phyloP scores from a whole-genome alignment of 1,140 invertebrate species.

The Micrasema minimum region DNA sequence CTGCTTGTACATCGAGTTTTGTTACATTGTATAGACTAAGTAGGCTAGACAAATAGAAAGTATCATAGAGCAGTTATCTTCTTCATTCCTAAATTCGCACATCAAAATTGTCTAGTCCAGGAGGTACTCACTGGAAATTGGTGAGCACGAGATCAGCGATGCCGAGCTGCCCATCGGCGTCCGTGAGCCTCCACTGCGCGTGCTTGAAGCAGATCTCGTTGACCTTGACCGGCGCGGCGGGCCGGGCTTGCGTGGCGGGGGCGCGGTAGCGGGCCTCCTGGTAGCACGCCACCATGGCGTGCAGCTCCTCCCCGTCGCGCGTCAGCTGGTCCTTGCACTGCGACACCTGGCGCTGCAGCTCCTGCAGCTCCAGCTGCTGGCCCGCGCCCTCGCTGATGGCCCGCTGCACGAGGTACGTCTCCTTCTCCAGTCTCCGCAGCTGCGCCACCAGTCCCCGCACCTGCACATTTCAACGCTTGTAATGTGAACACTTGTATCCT shows the following conservation, averaged over 20 bases:
- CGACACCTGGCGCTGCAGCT: constrained; percentile 80
- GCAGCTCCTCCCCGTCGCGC: constrained; percentile 58
- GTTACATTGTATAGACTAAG: too few species aligned
- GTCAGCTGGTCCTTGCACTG: constrained; percentile 89
- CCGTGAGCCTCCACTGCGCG: constrained; percentile 97
- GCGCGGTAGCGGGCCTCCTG: constrained; percentile 69
- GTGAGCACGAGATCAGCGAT: constrained; percentile 95
- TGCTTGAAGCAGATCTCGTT: constrained; percentile 99
- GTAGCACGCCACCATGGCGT: constrained; percentile 74
- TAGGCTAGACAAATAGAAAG: too few species aligned
- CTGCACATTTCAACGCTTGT: constrained; percentile 49
- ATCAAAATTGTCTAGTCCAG: too few species aligned
- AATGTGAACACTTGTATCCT: too few species aligned
- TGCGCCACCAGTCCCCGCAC: constrained; percentile 84
- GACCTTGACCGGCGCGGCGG: constrained; percentile 80
- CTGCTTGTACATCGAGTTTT: too few species aligned
- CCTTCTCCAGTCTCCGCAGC: constrained; percentile 86
- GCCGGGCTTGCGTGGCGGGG: constrained; percentile 70
- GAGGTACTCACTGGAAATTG: constrained; percentile 87
- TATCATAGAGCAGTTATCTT: too few species aligned
- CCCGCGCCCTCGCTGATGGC: constrained; percentile 77
- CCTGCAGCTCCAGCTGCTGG: constrained; percentile 74
- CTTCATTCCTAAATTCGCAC: too few species aligned
- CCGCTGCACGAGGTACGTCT: constrained; percentile 90
- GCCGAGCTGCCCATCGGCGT: constrained; percentile 96